Conservation (phyloP, 2,113 vertebrate genomes). For the Porphyrio hochstetteri region DNA sequence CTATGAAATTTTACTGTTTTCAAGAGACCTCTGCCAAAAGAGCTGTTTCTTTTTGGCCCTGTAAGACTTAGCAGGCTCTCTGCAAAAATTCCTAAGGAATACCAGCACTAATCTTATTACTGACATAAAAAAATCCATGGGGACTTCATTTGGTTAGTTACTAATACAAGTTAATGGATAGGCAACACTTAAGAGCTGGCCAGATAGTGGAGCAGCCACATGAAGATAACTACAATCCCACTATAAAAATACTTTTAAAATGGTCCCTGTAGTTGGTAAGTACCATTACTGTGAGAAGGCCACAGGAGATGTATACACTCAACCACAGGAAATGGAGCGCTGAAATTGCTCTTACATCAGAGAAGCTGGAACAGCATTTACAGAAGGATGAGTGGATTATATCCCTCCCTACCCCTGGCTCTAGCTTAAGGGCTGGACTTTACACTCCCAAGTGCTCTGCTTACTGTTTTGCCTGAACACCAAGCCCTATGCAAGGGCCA, state of each 20-base stretch:
- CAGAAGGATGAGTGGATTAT: neutral
- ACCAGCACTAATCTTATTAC: neutral
- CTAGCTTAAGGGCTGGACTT: neutral
- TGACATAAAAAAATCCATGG: neutral
- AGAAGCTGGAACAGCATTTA: neutral
- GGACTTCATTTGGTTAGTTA: neutral
- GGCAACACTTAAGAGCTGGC: neutral
- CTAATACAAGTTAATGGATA: fast-evolving
- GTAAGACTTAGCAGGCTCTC: neutral
- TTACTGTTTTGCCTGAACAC: neutral
- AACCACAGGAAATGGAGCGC: neutral
- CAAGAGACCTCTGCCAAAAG: neutral
- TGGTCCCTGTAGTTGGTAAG: neutral
- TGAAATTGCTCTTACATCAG: neutral
- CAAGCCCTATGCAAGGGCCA: neutral
- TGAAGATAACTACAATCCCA: neutral
- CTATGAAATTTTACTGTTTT: neutral
- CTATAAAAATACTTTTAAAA: neutral
- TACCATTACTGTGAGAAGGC: neutral
- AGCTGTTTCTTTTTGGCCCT: neutral
- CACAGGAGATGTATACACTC: neutral
- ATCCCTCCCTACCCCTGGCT: neutral
- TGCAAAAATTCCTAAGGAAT: neutral
- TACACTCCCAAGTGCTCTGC: neutral
- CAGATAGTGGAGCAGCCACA: neutral